Conservation (phyloP, 2,113 vertebrate genomes). For the Eidolon helvum region DNA sequence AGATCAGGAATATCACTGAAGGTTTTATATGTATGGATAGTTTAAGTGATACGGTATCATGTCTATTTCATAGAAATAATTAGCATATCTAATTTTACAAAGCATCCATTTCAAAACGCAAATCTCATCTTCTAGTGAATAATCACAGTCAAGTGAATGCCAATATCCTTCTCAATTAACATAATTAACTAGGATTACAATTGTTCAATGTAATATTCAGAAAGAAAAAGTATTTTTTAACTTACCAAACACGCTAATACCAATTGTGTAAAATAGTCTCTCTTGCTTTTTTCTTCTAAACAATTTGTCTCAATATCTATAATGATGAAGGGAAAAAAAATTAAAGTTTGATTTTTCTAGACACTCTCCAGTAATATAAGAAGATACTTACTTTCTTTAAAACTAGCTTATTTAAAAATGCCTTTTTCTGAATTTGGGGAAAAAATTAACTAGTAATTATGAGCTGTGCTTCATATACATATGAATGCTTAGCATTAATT, state of each 20-base stretch:
- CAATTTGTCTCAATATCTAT: slow-evolving; percentile 97
- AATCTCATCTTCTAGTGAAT: slow-evolving; percentile 45
- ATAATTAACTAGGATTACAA: slow-evolving; percentile 35
- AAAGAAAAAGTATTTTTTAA: slow-evolving; percentile 34
- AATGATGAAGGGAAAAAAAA: slow-evolving; percentile 46
- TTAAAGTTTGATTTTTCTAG: slow-evolving; percentile 44
- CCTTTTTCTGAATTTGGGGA: neutral
- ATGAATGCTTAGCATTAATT: slow-evolving; percentile 23
- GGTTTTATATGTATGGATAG: neutral
- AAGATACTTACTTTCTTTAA: slow-evolving; percentile 42
- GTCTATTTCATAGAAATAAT: slow-evolving; percentile 40
- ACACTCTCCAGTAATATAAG: slow-evolving; percentile 10
- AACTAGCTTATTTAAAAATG: slow-evolving; percentile 41
- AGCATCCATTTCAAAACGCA: slow-evolving; percentile 43
- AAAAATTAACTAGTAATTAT: slow-evolving; percentile 2
- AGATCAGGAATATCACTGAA: slow-evolving; percentile 24
- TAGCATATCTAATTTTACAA: slow-evolving; percentile 43
- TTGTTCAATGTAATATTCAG: slow-evolving; percentile 24
- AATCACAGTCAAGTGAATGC: neutral
- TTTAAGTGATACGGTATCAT: slow-evolving; percentile 30
- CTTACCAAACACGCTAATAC: slow-evolving; percentile 98
- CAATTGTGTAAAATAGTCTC: slow-evolving; percentile 96
- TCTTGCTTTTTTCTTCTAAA: slow-evolving; percentile 97
- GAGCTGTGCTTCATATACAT: neutral
- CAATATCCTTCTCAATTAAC: slow-evolving; percentile 41